Evolutionary conservation across 2,113 vertebrate genomes (phyloP).

Genomic region (Vulpes ferrilata): DNA sequence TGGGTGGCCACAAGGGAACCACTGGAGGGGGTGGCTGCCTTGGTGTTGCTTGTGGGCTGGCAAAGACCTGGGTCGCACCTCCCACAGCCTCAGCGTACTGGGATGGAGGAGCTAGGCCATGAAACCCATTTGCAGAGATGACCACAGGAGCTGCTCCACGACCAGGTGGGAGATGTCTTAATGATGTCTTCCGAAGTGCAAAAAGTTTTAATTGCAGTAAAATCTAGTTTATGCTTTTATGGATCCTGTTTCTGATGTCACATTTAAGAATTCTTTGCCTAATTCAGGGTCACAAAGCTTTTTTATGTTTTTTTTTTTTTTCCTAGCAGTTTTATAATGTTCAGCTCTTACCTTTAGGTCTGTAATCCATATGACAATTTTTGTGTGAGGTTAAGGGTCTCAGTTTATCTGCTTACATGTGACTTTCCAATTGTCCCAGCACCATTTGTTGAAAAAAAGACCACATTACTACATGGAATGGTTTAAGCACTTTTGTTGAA

Average conservation of each 20-base stretch:
- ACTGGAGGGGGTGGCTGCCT: not conserved
- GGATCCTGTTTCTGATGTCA: not conserved
- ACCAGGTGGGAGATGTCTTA: not conserved
- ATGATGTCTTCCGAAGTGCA: not conserved
- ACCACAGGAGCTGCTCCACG: not conserved
- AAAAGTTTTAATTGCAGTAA: not conserved
- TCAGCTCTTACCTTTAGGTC: not conserved
- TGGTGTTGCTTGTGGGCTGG: not conserved
- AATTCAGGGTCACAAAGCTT: too few species aligned
- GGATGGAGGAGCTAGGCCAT: not conserved
- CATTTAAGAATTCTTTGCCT: too few species aligned
- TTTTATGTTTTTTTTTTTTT: too few species aligned
- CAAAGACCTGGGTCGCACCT: not conserved
- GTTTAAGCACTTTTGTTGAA: conserved; percentile 5
- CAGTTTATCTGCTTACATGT: not conserved
- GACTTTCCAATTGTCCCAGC: not conserved
- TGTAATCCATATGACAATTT: not conserved
- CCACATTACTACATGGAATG: not conserved
- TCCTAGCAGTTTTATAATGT: not conserved
- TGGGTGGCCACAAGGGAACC: too few species aligned
- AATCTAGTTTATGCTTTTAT: conserved; percentile 24
- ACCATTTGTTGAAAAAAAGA: not conserved
- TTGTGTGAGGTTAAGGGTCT: not conserved
- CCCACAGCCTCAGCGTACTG: not conserved
- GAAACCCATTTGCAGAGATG: not conserved